Conservation (phyloP, 2,888 invertebrate genomes). For the Hyposoter dolosus region DNA sequence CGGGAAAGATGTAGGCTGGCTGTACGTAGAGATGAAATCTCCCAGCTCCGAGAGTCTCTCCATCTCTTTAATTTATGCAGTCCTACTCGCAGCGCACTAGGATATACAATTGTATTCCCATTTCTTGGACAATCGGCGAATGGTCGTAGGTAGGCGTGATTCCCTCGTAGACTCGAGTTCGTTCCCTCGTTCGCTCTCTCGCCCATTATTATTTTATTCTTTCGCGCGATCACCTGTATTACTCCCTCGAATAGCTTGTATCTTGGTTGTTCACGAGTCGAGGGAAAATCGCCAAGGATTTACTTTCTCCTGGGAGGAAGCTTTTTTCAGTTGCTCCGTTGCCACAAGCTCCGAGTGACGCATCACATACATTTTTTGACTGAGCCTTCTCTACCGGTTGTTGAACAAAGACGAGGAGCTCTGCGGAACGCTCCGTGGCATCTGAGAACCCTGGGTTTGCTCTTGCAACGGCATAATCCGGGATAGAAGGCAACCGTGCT, state of each 20-base stretch:
- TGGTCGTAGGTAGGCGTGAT: slow-evolving; percentile 44
- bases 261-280: not conserved
- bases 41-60: slow-evolving; percentile 34
- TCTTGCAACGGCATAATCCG: slow-evolving; percentile 28
- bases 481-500: not conserved
- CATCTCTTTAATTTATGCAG: slow-evolving; percentile 53
- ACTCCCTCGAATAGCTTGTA: slow-evolving; percentile 3
- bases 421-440: not conserved
- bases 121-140: slow-evolving; percentile 58
- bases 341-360: not conserved
- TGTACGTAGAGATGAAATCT: slow-evolving; percentile 57
- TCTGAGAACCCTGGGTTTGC: not conserved
- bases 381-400: not conserved
- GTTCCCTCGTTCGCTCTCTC: not conserved
- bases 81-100: slow-evolving; percentile 23
- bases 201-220: slow-evolving; percentile 18
- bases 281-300: not conserved
- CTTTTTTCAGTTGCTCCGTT: not conserved
- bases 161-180: not conserved
- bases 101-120: slow-evolving; percentile 51
- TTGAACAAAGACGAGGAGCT: slow-evolving; percentile 5
- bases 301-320: not conserved
- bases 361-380: not conserved
- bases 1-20: slow-evolving; percentile 54
- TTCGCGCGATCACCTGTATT: not conserved